Percentiles rank a stretch among this genome's conserved stretches.
phyloP scores from a whole-genome alignment of 2,797 vertebrate genomes.

The Linurgus olivaceus region DNA sequence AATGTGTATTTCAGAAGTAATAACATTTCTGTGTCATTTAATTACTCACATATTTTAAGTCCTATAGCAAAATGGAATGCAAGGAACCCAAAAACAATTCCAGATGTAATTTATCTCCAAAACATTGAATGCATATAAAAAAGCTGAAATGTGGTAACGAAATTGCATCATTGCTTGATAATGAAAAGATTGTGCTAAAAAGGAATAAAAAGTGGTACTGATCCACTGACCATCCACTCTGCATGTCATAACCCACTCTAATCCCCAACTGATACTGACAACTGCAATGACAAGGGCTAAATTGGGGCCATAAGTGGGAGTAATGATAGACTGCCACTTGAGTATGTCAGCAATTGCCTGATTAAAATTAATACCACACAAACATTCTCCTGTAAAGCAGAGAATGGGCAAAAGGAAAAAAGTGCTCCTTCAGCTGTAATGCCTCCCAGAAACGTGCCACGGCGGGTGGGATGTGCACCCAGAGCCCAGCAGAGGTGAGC shows the following conservation, averaged over 20 bases:
- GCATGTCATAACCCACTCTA: neutral
- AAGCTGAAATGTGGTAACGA: neutral
- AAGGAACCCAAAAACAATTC: neutral
- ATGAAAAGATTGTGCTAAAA: neutral
- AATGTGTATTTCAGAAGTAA: neutral
- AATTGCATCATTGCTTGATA: neutral
- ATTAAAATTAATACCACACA: constrained; percentile 32
- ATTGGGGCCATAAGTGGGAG: constrained; percentile 8
- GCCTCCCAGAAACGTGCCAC: neutral
- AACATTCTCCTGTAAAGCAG: neutral
- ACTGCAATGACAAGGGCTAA: constrained; percentile 26
- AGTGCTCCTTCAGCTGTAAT: neutral
- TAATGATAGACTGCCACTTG: constrained; percentile 24
- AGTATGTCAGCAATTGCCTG: constrained; percentile 18
- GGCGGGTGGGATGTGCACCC: rapidly evolving
- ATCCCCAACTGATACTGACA: constrained; percentile 14
- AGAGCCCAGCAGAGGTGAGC: neutral
- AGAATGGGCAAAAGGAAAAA: neutral
- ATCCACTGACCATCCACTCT: neutral
- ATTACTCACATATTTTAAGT: neutral
- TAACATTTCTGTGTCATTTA: neutral
- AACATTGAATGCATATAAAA: neutral
- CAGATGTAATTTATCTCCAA: neutral
- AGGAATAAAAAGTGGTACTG: neutral
- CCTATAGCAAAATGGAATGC: neutral